Evolutionary conservation across 2,113 vertebrate genomes (phyloP).

Genomic region (Notothenia coriiceps): DNA sequence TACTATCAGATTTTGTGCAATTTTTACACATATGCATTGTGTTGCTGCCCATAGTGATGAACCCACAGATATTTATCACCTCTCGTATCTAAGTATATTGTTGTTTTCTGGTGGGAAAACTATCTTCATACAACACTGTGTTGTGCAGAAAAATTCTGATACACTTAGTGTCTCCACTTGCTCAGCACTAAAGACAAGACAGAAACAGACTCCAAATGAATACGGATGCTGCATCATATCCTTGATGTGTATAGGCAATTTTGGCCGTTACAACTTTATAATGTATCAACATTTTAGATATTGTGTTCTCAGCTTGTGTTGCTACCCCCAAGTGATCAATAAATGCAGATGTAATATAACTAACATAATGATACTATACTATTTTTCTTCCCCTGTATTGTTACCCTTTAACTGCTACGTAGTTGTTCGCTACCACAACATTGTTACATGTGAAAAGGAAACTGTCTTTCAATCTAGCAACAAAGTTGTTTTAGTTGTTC

Average conservation of each 20-base stretch:
- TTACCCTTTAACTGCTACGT: neutral
- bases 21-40: too few species aligned
- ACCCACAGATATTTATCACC: too few species aligned
- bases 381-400: neutral
- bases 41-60: too few species aligned
- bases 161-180: neutral
- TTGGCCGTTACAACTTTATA: neutral
- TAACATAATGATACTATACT: too few species aligned
- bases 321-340: too few species aligned
- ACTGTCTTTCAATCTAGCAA: neutral
- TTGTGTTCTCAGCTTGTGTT: neutral
- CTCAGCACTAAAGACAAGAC: neutral
- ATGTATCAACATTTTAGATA: neutral
- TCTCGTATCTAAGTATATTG: too few species aligned
- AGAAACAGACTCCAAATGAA: neutral
- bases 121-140: neutral
- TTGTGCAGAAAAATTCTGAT: neutral
- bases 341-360: neutral
- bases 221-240: neutral
- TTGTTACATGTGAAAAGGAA: neutral
- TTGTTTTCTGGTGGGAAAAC: neutral
- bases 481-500: conserved; percentile 13
- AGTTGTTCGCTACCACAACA: neutral
- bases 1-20: too few species aligned
- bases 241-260: neutral